A percentile compares a stretch with the other conserved stretches of the same genome.
Conservation (phyloP, 2,113 vertebrate species). For the Eira barbara region DNA sequence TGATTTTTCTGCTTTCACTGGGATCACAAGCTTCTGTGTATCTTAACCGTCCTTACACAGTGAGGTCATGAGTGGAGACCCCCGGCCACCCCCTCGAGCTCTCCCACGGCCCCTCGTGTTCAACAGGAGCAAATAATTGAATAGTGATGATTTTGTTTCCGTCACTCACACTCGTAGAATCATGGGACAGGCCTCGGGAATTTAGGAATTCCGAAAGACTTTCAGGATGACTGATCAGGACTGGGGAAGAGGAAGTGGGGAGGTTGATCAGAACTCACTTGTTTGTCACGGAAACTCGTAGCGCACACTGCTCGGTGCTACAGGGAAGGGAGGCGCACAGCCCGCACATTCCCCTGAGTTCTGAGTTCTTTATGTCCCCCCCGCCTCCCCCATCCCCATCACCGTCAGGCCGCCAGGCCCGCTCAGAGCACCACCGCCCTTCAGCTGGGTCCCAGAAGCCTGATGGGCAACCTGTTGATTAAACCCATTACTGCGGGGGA, state of each 20-base stretch:
- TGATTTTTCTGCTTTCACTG: not conserved
- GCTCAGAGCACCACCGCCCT: not conserved
- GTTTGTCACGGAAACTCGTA: no score
- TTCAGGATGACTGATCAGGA: not conserved
- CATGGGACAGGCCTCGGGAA: not conserved
- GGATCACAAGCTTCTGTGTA: rapidly evolving
- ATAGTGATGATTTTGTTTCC: not conserved
- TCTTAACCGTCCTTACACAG: not conserved
- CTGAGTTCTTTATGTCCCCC: rapidly evolving
- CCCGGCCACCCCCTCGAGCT: not conserved
- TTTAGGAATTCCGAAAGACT: not conserved
- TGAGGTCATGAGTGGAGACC: no score
- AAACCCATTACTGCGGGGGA: not conserved
- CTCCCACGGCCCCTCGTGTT: not conserved
- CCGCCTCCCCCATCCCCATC: no score
- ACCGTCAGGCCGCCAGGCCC: not conserved
- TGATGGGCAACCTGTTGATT: not conserved
- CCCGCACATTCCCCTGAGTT: rapidly evolving
- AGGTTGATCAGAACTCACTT: not conserved
- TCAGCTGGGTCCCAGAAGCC: not conserved
- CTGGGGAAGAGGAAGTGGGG: not conserved
- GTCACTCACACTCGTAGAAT: not conserved
- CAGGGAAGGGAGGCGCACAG: rapidly evolving
- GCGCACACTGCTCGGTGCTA: not conserved
- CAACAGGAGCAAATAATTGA: not conserved